These are phyloP conservation scores for Ectemnius lituratus DNA, from an alignment of 2,888 invertebrate genomes.

Conservation along the genomic window DNA sequence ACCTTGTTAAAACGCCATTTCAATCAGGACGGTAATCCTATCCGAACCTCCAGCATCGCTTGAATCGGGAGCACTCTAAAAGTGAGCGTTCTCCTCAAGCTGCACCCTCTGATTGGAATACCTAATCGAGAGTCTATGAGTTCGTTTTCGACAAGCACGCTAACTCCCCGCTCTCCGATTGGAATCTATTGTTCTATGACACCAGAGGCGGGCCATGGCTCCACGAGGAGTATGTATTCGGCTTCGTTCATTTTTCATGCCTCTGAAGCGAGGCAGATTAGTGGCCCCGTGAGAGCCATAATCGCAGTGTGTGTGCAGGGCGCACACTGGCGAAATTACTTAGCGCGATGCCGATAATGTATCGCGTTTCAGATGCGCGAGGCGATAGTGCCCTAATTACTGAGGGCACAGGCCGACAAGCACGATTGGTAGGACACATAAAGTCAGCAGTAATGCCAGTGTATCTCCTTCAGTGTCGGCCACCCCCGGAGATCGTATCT, in stretches of 20 bases:
- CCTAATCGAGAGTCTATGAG: constrained; percentile 54
- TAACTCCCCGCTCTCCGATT: constrained; percentile 43
- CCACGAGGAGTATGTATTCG: neutral
- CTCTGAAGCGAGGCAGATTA: neutral
- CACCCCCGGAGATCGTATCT: constrained; percentile 48
- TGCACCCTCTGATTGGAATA: constrained; percentile 55
- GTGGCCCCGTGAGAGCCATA: neutral
- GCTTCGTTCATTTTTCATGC: neutral
- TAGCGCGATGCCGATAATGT: neutral
- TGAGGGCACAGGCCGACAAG: constrained; percentile 40
- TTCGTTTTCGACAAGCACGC: constrained; percentile 34
- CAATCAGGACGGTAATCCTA: constrained; percentile 42
- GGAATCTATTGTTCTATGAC: constrained; percentile 4
- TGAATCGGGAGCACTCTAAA: constrained; percentile 38
- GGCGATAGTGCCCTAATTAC: constrained; percentile 64
- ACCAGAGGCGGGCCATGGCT: neutral
- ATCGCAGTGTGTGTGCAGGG: neutral
- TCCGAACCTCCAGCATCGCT: constrained; percentile 36
- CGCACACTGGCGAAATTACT: neutral
- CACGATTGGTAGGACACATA: constrained; percentile 9
- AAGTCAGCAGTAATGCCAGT: constrained; percentile 44
- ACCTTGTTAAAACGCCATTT: constrained; percentile 23
- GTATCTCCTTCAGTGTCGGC: constrained; percentile 23
- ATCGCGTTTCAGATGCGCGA: constrained; percentile 22
- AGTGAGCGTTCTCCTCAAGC: constrained; percentile 56